A percentile compares a stretch with the other conserved stretches of the same genome.
phyloP scores from a whole-genome alignment of 2,113 vertebrate genomes.

The Hydropotes inermis region DNA sequence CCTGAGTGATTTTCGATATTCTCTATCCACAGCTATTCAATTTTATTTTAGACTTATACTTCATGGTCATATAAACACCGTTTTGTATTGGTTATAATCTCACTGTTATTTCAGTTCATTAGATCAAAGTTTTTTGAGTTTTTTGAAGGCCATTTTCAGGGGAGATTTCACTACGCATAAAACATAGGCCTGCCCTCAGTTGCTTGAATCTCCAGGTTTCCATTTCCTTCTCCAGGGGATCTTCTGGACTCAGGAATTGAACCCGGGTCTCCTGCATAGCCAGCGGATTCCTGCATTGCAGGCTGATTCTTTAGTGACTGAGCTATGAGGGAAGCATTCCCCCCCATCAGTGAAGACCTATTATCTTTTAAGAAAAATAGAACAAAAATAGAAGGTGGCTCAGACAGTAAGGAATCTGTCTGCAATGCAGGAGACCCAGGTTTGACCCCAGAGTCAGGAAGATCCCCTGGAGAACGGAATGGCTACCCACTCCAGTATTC shows the following conservation, averaged over 20 bases:
- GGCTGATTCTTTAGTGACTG: not conserved
- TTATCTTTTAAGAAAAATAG: not conserved
- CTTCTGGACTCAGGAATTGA: not conserved
- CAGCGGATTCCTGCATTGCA: not conserved
- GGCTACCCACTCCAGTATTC: not conserved
- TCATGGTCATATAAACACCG: not conserved
- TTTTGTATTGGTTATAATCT: conserved; percentile 30
- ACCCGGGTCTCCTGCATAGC: not conserved
- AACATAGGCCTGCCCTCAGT: not conserved
- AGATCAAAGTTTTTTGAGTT: not conserved
- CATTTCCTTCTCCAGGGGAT: not conserved
- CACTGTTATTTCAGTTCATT: conserved; percentile 30
- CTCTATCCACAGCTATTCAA: not conserved
- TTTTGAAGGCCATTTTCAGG: not conserved
- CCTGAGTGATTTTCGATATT: conserved; percentile 42
- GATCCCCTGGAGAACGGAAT: not conserved
- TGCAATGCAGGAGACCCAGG: not conserved
- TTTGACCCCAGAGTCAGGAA: not conserved
- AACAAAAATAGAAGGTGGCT: not conserved
- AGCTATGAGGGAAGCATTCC: not conserved
- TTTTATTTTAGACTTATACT: conserved; percentile 19
- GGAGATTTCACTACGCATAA: not conserved
- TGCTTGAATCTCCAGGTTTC: not conserved
- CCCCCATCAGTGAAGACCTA: not conserved
- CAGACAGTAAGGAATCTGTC: not conserved